Evolutionary conservation across 2,888 invertebrate species (phyloP).

Genomic region (Lasioglossum vierecki): DNA sequence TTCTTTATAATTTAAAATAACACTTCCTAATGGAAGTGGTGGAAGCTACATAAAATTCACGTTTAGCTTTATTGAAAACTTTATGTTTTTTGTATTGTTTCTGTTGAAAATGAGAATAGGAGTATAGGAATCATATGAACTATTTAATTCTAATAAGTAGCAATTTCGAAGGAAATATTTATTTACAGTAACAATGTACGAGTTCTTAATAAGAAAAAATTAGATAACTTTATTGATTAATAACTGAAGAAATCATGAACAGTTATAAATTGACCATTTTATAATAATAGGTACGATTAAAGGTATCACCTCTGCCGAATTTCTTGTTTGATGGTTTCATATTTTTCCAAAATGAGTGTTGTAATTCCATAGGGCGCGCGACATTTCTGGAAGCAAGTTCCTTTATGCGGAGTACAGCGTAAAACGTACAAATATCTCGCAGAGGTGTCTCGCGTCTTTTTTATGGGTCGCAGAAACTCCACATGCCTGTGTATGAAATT

Average conservation of each 20-base stretch:
- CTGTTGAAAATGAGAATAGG: neutral
- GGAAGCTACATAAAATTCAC: neutral
- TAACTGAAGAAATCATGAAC: neutral
- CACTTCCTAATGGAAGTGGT: no score
- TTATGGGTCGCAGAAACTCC: constrained; percentile 1
- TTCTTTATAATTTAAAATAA: no score
- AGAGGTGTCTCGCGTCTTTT: constrained; percentile 1
- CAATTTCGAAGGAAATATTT: neutral
- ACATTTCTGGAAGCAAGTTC: neutral
- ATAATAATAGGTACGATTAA: neutral
- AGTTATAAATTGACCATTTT: neutral
- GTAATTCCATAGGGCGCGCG: neutral
- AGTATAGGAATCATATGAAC: no score
- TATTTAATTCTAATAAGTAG: no score
- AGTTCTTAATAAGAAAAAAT: no score
- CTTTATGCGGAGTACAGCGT: neutral
- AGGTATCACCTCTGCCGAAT: neutral
- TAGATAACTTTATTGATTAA: no score
- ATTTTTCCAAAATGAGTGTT: neutral
- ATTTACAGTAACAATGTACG: neutral
- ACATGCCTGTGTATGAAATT: neutral
- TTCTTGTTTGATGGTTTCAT: neutral
- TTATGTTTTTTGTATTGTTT: neutral
- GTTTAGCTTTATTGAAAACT: neutral
- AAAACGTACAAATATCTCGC: constrained; percentile 13